phyloP scores from a whole-genome alignment of 2,888 invertebrate genomes.

The Morpho helenor region DNA sequence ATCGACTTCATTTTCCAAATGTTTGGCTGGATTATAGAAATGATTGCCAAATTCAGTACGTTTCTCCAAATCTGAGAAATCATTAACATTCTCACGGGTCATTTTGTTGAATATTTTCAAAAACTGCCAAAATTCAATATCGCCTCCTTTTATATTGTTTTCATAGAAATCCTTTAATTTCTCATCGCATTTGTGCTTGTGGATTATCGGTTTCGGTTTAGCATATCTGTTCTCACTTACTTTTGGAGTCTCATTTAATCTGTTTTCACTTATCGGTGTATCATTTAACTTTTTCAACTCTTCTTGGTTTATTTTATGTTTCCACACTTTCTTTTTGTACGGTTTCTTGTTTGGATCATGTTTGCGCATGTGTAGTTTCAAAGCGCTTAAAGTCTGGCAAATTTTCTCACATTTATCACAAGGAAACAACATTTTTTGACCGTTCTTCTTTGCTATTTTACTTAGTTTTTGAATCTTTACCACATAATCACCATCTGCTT shows the following conservation, averaged over 20 bases:
- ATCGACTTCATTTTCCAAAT: not conserved
- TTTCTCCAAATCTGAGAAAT: slow-evolving; percentile 50
- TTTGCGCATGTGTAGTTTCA: slow-evolving; percentile 51
- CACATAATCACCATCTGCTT: slow-evolving; percentile 35
- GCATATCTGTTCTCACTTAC: slow-evolving; percentile 35
- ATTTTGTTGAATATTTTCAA: slow-evolving; percentile 64
- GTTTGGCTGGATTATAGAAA: not conserved
- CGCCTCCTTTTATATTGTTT: slow-evolving; percentile 53
- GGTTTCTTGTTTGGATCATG: slow-evolving; percentile 54
- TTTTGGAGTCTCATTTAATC: not conserved
- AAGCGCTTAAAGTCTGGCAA: slow-evolving; percentile 48
- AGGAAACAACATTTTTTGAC: slow-evolving; percentile 50
- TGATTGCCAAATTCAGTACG: slow-evolving; percentile 53
- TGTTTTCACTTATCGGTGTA: slow-evolving; percentile 7
- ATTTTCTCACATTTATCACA: slow-evolving; percentile 59
- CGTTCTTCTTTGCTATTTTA: slow-evolving; percentile 41
- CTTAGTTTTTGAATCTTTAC: slow-evolving; percentile 46
- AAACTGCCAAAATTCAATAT: slow-evolving; percentile 68
- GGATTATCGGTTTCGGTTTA: slow-evolving; percentile 49
- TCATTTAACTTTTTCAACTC: slow-evolving; percentile 1
- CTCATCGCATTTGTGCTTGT: slow-evolving; percentile 59
- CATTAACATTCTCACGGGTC: slow-evolving; percentile 49
- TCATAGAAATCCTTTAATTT: slow-evolving; percentile 55
- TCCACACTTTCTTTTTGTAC: slow-evolving; percentile 51
- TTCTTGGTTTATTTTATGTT: slow-evolving; percentile 37